Evolutionary conservation across 1,140 invertebrate species (phyloP).

Genomic region (Teleogryllus occipitalis): DNA sequence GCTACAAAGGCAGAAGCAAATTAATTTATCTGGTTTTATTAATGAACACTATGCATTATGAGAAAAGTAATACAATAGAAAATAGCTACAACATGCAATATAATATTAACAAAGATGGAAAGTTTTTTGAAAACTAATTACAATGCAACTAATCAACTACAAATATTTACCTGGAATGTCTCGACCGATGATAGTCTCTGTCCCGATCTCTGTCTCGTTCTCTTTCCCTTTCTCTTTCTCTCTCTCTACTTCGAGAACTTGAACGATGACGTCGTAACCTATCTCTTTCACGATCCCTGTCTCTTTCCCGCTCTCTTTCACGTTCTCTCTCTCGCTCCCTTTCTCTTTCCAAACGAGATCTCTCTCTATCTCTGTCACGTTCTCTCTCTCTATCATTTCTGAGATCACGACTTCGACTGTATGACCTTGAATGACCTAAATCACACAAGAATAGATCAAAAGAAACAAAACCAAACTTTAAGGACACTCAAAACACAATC

Average conservation of each 20-base stretch:
- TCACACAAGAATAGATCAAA: background rate
- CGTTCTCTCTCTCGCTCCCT: constrained; percentile 39
- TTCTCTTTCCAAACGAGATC: constrained; percentile 31
- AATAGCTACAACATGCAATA: too few relatives aligned
- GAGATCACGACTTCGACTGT: constrained; percentile 10
- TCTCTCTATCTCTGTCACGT: constrained; percentile 34
- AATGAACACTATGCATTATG: too few relatives aligned
- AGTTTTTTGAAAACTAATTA: background rate
- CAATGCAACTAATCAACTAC: background rate
- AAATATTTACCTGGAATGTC: constrained; percentile 1
- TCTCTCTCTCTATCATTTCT: constrained; percentile 28
- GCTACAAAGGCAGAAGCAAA: too few relatives aligned
- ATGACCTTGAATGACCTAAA: background rate
- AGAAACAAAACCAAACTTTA: background rate
- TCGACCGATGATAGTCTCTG: constrained; percentile 33
- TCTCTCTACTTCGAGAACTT: constrained; percentile 24
- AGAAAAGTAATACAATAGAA: too few relatives aligned
- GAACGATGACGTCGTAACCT: constrained; percentile 23
- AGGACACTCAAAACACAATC: background rate
- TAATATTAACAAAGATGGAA: too few relatives aligned
- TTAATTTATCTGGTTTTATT: too few relatives aligned
- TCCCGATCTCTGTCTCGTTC: constrained; percentile 30
- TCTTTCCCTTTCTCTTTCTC: constrained; percentile 21
- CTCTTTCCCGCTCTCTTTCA: constrained; percentile 32
- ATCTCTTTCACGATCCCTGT: constrained; percentile 34